Base-by-base conservation (phyloP, 2,113 vertebrate genomes). In the Sterna hirundo region DNA sequence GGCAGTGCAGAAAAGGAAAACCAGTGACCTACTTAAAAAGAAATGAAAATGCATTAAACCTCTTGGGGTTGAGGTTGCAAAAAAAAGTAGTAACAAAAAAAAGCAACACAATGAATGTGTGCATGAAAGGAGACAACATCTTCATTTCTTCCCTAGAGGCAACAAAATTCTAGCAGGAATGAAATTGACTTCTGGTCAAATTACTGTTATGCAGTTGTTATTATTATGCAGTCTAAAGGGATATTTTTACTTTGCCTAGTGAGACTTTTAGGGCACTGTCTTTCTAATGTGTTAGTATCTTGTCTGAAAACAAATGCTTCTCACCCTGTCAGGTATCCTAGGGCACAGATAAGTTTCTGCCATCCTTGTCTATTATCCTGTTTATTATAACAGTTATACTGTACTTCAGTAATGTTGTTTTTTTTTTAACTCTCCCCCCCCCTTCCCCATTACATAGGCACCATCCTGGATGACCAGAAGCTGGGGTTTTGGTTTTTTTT, bases 11-110 rank as follows among this genome's bases (percentile, higher is more conserved):
- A 57, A 92, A 78, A 92, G 22, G 52, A 93, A 94, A 92, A 87
- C 16, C 49, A 83, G 30, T 66, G 96, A 93, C 94, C 94, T 96
- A 94, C 92, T 93, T 96, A 79, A 60, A 85, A 75, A 76, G 57
- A 92, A 94, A 95, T 95, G 91, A 92, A 94, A 95, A 95, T 94
- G 34, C 52, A 68, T 88, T 65, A 88, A 89, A 91, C 52, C 86
- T 92, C 88, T 84, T 89, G 93, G 83, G 81, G 36, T 77, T 79
- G 61, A 91, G 49, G 49, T 95, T 97, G 76, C 47, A 62, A 83
- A 83, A 72, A 78, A 60, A 87, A 89, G 89, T 6, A 52, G 58
- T 64, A 74, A 83, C 68, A 85, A 69, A 78, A 94, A 94, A 86
- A 13, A 1, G 5, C 49, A 65, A 71, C 61, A 79, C 57, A 86